A percentile compares a stretch with the other conserved stretches of the same genome.
Conservation (phyloP, 2,113 vertebrate genomes). For the Hystrix cristata region DNA sequence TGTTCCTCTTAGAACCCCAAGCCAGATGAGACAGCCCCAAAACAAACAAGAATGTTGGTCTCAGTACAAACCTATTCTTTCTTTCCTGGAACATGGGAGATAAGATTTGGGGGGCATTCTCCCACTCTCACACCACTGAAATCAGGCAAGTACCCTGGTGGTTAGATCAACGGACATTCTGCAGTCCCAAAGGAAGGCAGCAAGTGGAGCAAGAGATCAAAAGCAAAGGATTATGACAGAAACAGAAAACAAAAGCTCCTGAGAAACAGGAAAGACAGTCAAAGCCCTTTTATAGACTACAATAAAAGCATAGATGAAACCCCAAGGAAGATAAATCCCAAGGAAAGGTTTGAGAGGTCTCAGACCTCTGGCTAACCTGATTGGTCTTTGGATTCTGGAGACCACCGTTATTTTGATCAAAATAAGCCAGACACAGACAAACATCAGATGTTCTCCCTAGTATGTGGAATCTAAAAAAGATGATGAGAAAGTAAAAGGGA, state of each 20-base stretch:
- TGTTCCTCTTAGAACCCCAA: neutral
- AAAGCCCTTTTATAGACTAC: neutral
- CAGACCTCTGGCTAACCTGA: neutral
- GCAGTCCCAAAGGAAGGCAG: neutral
- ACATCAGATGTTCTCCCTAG: too few relatives aligned
- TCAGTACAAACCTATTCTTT: neutral
- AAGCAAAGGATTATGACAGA: neutral
- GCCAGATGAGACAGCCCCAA: neutral
- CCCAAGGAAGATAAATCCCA: neutral
- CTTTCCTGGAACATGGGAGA: neutral
- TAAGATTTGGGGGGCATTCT: neutral
- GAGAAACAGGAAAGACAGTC: neutral
- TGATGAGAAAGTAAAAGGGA: too few relatives aligned
- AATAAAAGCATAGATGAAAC: neutral
- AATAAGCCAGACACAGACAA: too few relatives aligned
- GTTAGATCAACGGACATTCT: neutral
- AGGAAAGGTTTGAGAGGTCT: conserved; percentile 1
- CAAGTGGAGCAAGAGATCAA: neutral
- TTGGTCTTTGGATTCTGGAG: neutral
- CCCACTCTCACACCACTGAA: neutral
- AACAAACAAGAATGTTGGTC: neutral
- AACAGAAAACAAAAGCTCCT: neutral
- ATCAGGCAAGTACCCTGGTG: neutral
- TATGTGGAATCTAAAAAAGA: too few relatives aligned
- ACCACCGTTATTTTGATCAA: too few relatives aligned